Evolutionary conservation across 2,888 invertebrate species (phyloP).

Genomic region (Chorisops tibialis): DNA sequence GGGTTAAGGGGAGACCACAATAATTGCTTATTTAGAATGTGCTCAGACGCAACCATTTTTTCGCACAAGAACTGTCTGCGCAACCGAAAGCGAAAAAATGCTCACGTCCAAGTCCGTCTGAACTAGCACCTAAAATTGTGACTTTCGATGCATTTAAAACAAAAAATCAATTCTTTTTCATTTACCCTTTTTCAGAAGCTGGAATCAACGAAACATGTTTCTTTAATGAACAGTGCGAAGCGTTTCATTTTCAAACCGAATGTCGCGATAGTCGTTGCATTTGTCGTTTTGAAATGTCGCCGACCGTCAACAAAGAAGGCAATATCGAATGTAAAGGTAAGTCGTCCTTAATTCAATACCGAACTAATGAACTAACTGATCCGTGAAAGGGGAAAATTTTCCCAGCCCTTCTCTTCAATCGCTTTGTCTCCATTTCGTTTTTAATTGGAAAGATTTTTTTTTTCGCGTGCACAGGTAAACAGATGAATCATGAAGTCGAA

Average conservation of each 20-base stretch:
- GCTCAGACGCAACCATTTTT: too few species aligned
- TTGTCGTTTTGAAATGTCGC: constrained; percentile 76
- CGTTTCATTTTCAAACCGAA: constrained; percentile 68
- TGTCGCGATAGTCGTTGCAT: constrained; percentile 75
- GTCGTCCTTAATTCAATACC: constrained; percentile 36
- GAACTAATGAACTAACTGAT: not conserved
- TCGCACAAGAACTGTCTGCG: too few species aligned
- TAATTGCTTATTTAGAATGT: too few species aligned
- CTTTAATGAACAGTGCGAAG: constrained; percentile 82
- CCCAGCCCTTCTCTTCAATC: not conserved
- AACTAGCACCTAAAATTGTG: too few species aligned
- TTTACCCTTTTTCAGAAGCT: constrained; percentile 72
- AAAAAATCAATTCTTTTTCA: too few species aligned
- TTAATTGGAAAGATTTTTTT: not conserved
- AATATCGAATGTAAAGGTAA: constrained; percentile 72
- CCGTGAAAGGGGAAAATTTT: not conserved
- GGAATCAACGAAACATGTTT: constrained; percentile 77
- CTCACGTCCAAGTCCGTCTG: too few species aligned
- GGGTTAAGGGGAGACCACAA: too few species aligned
- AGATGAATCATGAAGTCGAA: constrained; percentile 41
- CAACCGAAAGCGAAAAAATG: too few species aligned
- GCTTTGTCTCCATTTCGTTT: not conserved
- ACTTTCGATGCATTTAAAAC: too few species aligned
- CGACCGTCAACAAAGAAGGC: constrained; percentile 68
- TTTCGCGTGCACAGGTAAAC: constrained; percentile 23